Evolutionary conservation across 2,888 invertebrate species (phyloP).

Genomic region (Xylophagus ater): DNA sequence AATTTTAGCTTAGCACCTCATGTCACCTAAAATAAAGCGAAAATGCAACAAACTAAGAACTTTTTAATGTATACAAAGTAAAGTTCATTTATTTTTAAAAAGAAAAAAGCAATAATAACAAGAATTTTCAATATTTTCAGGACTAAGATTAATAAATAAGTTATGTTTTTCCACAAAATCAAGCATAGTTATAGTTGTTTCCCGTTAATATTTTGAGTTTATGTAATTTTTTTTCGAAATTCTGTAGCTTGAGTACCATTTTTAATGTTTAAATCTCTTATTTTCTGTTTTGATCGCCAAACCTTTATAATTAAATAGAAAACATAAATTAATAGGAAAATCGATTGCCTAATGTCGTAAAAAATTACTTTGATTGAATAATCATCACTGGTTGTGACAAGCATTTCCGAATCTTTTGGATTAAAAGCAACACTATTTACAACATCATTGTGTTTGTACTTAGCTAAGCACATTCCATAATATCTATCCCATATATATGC

Average conservation of each 20-base stretch:
- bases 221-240: conserved; percentile 4
- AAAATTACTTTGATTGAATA: conserved; percentile 50
- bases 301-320: conserved; percentile 7
- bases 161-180: no score
- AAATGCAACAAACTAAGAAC: no score
- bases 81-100: no score
- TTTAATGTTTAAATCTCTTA: not conserved
- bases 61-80: no score
- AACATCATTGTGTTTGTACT: conserved; percentile 65
- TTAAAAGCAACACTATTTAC: conserved; percentile 81
- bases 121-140: no score
- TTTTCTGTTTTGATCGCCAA: conserved; percentile 15
- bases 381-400: conserved; percentile 76
- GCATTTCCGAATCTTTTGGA: conserved; percentile 65
- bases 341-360: not conserved
- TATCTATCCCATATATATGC: conserved; percentile 79
- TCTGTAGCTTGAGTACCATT: not conserved
- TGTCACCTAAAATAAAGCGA: no score
- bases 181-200: no score
- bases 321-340: not conserved
- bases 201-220: no score
- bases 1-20: no score
- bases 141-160: no score
- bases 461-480: conserved; percentile 64
- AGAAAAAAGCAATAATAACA: no score